Percentiles rank a stretch among this genome's conserved stretches.
Conservation (phyloP, 2,113 vertebrate genomes). For the Plecturocebus donacophilus region DNA sequence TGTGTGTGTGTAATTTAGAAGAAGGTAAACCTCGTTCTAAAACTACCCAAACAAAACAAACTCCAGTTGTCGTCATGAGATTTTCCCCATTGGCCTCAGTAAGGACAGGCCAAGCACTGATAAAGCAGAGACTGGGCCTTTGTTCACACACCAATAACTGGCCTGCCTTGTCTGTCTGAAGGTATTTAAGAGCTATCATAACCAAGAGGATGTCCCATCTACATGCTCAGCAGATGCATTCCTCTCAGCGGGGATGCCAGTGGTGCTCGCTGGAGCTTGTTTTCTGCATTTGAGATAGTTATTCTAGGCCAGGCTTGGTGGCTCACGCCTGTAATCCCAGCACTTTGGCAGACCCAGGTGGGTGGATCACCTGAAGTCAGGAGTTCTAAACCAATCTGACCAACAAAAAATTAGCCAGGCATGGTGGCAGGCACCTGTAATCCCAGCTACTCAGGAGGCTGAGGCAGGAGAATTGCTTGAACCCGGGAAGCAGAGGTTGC, state of each 20-base stretch:
- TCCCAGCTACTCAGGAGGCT: too few species aligned
- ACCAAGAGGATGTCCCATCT: neutral
- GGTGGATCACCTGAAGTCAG: too few species aligned
- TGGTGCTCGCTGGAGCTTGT: accelerated
- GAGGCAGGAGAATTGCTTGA: too few species aligned
- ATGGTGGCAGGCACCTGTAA: too few species aligned
- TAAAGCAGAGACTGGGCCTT: neutral
- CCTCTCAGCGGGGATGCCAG: accelerated
- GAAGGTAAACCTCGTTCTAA: neutral
- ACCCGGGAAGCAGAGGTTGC: too few species aligned
- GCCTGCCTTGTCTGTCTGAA: neutral
- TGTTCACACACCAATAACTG: neutral
- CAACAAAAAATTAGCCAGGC: too few species aligned
- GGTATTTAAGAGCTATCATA: neutral
- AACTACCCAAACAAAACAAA: neutral
- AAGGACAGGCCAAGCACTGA: neutral
- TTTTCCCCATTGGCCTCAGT: neutral
- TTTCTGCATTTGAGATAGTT: neutral
- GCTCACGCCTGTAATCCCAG: too few species aligned
- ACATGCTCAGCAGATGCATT: neutral
- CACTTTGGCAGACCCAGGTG: too few species aligned
- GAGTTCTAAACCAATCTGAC: too few species aligned
- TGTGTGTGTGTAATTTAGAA: neutral
- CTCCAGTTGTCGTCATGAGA: neutral
- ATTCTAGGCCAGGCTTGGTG: too few species aligned